Evolutionary conservation across 2,797 vertebrate species (phyloP).

Genomic region (Pangasius djambal): DNA sequence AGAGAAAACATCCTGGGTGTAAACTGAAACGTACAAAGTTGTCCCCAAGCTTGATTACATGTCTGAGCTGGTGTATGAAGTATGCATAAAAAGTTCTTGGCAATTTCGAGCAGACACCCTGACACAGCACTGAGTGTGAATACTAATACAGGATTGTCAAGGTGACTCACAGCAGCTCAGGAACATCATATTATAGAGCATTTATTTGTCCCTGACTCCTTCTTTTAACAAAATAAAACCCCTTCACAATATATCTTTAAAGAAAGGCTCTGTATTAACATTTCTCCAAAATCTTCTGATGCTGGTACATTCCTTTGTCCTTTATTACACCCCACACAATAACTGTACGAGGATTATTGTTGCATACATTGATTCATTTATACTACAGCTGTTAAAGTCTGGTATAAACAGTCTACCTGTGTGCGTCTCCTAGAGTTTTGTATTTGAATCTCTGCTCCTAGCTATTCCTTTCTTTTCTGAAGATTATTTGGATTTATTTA

Average conservation of each 20-base stretch:
- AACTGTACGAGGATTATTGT: background rate
- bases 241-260: background rate
- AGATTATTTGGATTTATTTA: slow-evolving; percentile 14
- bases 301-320: background rate
- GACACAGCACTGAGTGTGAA: background rate
- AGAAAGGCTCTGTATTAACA: background rate
- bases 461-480: background rate
- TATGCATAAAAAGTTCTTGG: background rate
- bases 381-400: background rate
- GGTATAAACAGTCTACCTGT: background rate
- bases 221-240: background rate
- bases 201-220: background rate
- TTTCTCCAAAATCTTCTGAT: background rate
- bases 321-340: background rate
- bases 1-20: background rate
- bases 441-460: background rate
- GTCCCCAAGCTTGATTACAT: background rate
- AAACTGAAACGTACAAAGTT: background rate
- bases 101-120: background rate
- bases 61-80: background rate
- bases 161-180: background rate
- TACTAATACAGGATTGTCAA: background rate
- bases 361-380: background rate
- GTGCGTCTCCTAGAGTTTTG: background rate
- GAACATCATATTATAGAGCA: background rate